Conservation (phyloP, 2,888 invertebrate species). For the Furcula furcula region DNA sequence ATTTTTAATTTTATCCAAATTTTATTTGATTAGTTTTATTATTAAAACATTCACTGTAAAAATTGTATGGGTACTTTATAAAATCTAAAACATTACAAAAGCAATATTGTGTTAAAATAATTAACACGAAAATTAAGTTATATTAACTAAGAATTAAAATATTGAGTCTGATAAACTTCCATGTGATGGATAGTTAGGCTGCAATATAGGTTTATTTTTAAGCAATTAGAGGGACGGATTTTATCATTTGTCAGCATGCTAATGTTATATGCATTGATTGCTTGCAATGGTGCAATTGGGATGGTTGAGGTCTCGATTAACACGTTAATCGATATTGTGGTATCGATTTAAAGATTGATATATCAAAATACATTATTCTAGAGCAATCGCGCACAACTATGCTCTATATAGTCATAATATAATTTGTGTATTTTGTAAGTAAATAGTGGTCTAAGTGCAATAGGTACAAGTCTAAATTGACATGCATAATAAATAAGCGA, state of each 20-base stretch:
- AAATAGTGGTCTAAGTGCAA: conserved; percentile 49
- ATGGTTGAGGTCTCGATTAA: conserved; percentile 4
- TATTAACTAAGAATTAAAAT: too few species aligned
- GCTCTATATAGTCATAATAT: conserved; percentile 58
- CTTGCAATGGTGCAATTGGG: conserved; percentile 6
- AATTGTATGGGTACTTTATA: too few species aligned
- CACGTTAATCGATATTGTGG: conserved; percentile 15
- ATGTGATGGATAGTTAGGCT: too few species aligned
- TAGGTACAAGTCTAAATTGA: conserved; percentile 68
- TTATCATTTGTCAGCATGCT: conserved; percentile 3
- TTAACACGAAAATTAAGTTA: too few species aligned
- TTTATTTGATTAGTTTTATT: too few species aligned
- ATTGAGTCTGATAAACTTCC: too few species aligned
- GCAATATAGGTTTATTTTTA: too few species aligned
- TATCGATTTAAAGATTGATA: conserved; percentile 11
- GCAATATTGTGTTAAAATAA: too few species aligned
- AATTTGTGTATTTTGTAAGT: conserved; percentile 37
- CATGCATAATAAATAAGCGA: conserved; percentile 38
- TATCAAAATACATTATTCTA: conserved; percentile 7
- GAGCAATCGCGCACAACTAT: conserved; percentile 62
- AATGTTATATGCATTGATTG: conserved; percentile 3
- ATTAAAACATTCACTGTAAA: too few species aligned
- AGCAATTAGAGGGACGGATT: too few species aligned
- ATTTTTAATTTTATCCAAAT: too few species aligned
- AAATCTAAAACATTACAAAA: too few species aligned